Evolutionary conservation across 2,888 invertebrate genomes (phyloP), one percentile per base, ranked within the genome.

Genomic region (Ariolimax columbianus): DNA sequence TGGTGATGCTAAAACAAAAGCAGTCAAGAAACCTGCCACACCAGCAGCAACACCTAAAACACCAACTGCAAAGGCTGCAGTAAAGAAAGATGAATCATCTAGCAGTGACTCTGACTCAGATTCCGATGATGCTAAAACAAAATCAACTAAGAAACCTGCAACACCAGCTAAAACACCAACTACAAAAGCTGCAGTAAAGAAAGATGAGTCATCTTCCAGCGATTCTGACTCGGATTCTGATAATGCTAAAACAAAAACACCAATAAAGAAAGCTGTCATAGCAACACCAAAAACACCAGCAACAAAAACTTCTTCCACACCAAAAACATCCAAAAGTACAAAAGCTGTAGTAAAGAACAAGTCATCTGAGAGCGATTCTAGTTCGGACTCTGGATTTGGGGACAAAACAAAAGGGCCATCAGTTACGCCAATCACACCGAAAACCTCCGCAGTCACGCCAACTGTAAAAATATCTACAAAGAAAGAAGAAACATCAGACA

Each of bases 161-260:
- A 33, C 66, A n/a, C 1, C 26, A 63, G 6, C 59, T 6, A 63
- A 26, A 26, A 43, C 30, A n/a, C 33, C 82, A 55, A n/a, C n/a
- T n/a, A 6, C 55, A 38, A 82, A 84, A 70, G 55, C 66, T 0
- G 73, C 82, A 72, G 84, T 84, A 66, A 86, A 85, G 26, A 77
- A 77, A 55, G 79, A 77, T 68, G 82, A 51, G 30, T 73, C 83
- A 36, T 86, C 84, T 36, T 51, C 86, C 75, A 87, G 86, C 40
- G 84, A 79, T 3, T 55, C 55, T 17, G 23, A 23, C n/a, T 81
- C 84, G 26, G 82, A 82, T 30, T 80, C 80, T 17, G 86, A 85
- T 9, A 77, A 59, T 59, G 72, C n/a, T 0, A 47, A 47, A 47
- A 47, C 9, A 47, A 47, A 47, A 47, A 47, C 47, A 47, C 9